Conservation (phyloP, 2,888 invertebrate species). For the Leucozona laternaria region DNA sequence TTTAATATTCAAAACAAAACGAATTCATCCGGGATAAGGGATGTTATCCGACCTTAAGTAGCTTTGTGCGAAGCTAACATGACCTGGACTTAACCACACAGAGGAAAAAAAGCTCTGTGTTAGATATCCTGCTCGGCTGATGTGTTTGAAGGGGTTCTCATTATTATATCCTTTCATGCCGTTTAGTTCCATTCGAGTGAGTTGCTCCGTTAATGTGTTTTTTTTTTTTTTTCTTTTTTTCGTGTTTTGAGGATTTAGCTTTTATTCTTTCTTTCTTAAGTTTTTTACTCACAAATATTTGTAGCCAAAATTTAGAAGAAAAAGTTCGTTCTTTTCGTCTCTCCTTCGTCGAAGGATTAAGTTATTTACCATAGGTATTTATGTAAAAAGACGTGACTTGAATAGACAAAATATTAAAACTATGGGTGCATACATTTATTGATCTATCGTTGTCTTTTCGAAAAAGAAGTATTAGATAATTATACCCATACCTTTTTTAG, state of each 20-base stretch:
- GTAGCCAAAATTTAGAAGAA: conserved; percentile 3
- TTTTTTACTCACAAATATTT: not conserved
- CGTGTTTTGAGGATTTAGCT: conserved; percentile 27
- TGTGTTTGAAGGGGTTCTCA: conserved; percentile 32
- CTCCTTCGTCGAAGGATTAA: conserved; percentile 45
- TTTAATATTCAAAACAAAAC: conserved; percentile 74
- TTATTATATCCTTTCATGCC: conserved; percentile 27
- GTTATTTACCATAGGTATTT: conserved; percentile 48
- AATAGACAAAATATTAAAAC: conserved; percentile 28
- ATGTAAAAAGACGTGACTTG: conserved; percentile 39
- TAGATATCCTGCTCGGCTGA: conserved; percentile 2
- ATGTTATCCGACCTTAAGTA: conserved; percentile 70
- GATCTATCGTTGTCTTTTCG: not conserved
- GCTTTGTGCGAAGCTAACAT: conserved; percentile 53
- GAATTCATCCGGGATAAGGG: conserved; percentile 72
- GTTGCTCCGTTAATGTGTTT: conserved; percentile 47
- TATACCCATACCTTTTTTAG: too few species aligned
- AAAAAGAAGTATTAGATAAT: too few species aligned
- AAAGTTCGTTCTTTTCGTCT: not conserved
- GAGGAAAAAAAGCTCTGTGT: conserved; percentile 20
- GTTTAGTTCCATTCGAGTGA: conserved; percentile 47
- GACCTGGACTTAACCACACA: conserved; percentile 51
- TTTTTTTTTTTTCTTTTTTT: conserved; percentile 25
- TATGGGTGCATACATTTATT: conserved; percentile 36
- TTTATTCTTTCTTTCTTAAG: conserved; percentile 7